phyloP scores from a whole-genome alignment of 30 jellyfish, hydroid and myxozoan genomes.

The Aurelia sp. region DNA sequence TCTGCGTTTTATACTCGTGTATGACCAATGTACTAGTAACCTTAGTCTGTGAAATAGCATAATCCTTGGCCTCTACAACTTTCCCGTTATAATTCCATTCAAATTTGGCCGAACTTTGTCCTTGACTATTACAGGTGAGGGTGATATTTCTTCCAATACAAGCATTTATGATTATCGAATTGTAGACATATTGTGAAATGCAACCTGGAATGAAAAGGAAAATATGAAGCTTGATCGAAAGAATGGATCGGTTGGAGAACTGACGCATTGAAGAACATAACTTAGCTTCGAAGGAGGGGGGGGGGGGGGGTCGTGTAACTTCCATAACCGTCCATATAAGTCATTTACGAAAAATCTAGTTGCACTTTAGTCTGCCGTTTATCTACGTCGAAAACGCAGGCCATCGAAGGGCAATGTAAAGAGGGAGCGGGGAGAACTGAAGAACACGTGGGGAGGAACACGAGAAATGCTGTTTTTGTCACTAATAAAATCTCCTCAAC shows the following conservation, averaged over 20 bases:
- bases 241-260: not conserved
- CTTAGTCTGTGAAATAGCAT: not conserved
- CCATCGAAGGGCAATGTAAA: too few relatives aligned
- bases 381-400: too few relatives aligned
- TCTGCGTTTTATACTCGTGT: constrained; percentile 1
- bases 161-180: not conserved
- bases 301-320: not conserved
- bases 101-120: not conserved
- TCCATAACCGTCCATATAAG: not conserved
- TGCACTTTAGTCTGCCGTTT: too few relatives aligned
- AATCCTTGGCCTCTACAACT: not conserved
- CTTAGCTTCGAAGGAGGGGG: not conserved
- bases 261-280: not conserved
- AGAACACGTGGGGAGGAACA: too few relatives aligned
- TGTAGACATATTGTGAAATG: not conserved
- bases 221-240: not conserved
- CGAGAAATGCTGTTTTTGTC: too few relatives aligned
- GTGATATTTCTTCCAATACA: constrained; percentile 5
- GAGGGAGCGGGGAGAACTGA: too few relatives aligned
- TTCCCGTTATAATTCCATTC: constrained; percentile 4
- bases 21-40: not conserved
- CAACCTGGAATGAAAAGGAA: not conserved
- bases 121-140: constrained; percentile 6
- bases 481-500: too few relatives aligned
- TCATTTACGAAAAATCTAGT: too few relatives aligned